These are phyloP conservation scores for Colletes gigas DNA, from an alignment of 1,140 invertebrate genomes.

Conservation along the genomic window DNA sequence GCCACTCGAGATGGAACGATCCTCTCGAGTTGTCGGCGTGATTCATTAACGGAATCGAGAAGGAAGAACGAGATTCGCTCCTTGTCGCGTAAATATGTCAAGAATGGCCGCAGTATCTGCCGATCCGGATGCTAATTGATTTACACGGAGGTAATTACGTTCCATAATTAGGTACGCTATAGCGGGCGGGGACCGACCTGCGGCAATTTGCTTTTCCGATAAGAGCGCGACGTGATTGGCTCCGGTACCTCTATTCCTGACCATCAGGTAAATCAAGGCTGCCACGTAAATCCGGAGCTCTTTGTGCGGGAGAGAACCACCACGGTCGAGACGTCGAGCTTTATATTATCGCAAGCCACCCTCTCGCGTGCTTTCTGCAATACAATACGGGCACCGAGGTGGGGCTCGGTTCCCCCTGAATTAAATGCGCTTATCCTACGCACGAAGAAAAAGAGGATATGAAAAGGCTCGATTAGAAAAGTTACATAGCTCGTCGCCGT, in stretches of 20 bases:
- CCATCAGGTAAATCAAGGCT: conserved; percentile 54
- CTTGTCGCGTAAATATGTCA: conserved; percentile 19
- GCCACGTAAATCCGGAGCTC: conserved; percentile 48
- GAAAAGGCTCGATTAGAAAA: conserved; percentile 43
- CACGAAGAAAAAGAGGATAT: conserved; percentile 37
- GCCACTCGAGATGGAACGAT: neutral
- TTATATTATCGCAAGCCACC: conserved; percentile 45
- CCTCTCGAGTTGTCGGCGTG: neutral
- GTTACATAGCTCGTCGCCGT: neutral
- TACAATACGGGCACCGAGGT: conserved; percentile 10
- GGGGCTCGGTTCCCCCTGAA: conserved; percentile 26
- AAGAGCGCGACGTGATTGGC: conserved; percentile 50
- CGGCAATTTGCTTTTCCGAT: conserved; percentile 59
- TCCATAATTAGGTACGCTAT: conserved; percentile 57
- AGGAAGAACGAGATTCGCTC: no score
- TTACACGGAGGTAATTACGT: conserved; percentile 49
- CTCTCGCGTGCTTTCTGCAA: conserved; percentile 10
- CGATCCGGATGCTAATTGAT: conserved; percentile 55
- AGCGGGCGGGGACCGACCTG: conserved; percentile 8
- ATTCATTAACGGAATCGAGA: conserved; percentile 13
- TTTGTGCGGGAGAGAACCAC: conserved; percentile 28
- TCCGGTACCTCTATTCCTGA: conserved; percentile 44
- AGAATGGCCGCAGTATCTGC: conserved; percentile 23
- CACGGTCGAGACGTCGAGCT: conserved; percentile 27
- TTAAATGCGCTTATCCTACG: conserved; percentile 50